Evolutionary conservation across 2,113 vertebrate genomes (phyloP), one percentile per base, ranked within the genome.

Genomic region (Pangasianodon hypophthalmus): DNA sequence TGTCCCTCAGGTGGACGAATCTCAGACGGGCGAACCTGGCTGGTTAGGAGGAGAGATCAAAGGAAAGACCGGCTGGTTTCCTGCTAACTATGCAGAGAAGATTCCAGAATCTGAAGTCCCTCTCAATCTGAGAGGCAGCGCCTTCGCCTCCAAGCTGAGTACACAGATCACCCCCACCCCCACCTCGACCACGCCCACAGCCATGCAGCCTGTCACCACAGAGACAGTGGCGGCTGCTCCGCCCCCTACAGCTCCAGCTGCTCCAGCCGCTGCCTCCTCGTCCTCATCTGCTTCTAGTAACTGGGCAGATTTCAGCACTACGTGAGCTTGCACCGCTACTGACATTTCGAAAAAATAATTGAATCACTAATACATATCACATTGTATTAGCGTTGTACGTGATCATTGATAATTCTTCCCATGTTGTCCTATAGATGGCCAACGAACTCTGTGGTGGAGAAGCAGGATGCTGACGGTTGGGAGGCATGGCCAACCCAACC

Each of bases 231-330:
- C 94, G 0, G n/a, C 83, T 37, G 85, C 89, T 26, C 89, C 91
- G 0, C 85, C 91, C n/a, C 88, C 95, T n/a, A 3, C 48, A 50
- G 88, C 83, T 24, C 83, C 96, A 90, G 41, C 88, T 13, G 81
- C 82, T 67, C 93, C 95, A 0, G 94, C 93, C 21, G 93, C 95
- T 1, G 2, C 93, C 80, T 90, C 96, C 8, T 91, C 95, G 0
- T 86, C 96, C 0, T 94, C 97, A 44, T 94, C 97, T 26, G 88
- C 96, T 26, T 95, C 97, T 92, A 98, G 96, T 91, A 99, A 99
- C 96, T 99, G 98, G 98, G 98, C 98, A 0, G 98, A 99, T 95
- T 99, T 99, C 95, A 99, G 97, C 95, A 98, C 98, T 92, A 99
- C 98, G 98, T 99, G 94, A 87, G 98, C 50, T 79, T 32, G 16